These are phyloP conservation scores for Periophthalmodon schlosseri DNA, from an alignment of 2,113 vertebrate species.

Conservation along the genomic window DNA sequence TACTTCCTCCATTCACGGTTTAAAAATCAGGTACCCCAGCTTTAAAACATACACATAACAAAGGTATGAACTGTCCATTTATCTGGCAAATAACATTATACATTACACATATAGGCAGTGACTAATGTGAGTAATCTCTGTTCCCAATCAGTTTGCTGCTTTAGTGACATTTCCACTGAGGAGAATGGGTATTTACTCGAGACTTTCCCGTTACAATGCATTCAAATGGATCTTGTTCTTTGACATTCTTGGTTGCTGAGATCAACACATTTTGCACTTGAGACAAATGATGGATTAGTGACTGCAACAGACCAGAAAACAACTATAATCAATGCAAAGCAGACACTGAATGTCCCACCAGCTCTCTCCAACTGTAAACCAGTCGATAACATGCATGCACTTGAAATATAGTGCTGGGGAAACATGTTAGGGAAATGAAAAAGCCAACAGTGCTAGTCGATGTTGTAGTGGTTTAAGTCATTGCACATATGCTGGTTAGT, in stretches of 20 bases:
- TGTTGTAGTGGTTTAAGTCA: too few relatives aligned
- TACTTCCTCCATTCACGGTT: too few relatives aligned
- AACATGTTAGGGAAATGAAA: neutral
- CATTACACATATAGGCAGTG: neutral
- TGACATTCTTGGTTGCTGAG: slow-evolving; percentile 16
- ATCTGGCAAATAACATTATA: neutral
- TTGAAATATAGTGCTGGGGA: neutral
- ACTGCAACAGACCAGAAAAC: slow-evolving; percentile 19
- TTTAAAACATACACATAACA: neutral
- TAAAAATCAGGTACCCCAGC: too few relatives aligned
- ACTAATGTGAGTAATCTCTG: slow-evolving; percentile 1
- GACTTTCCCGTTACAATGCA: slow-evolving; percentile 9
- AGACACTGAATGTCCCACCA: neutral
- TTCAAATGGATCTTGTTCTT: neutral
- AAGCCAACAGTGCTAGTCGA: too few relatives aligned
- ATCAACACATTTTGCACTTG: slow-evolving; percentile 23
- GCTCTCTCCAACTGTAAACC: neutral
- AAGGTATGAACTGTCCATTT: neutral
- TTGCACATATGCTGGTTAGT: too few relatives aligned
- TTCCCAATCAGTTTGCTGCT: neutral
- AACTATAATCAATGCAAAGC: slow-evolving; percentile 31
- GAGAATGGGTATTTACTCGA: slow-evolving; percentile 2
- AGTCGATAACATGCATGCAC: neutral
- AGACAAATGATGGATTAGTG: slow-evolving; percentile 28
- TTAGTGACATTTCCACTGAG: slow-evolving; percentile 15